Evolutionary conservation across 2,888 invertebrate species (phyloP).

Genomic region (Agrotis clavis): DNA sequence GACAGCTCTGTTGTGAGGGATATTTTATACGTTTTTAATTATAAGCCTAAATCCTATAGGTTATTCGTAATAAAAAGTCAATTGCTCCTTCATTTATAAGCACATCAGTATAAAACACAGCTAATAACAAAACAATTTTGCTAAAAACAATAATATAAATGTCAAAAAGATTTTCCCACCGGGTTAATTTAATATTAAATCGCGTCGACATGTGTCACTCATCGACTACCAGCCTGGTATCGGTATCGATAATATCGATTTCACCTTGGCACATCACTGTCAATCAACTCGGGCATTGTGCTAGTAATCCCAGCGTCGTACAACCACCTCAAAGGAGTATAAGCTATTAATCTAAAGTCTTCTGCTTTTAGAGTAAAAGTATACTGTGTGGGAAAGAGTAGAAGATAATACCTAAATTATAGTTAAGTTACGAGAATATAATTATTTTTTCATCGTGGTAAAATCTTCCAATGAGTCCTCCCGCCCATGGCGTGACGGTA

Average conservation of each 20-base stretch:
- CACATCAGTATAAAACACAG: neutral
- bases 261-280: slow-evolving; percentile 39
- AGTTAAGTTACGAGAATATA: too few species aligned
- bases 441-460: too few species aligned
- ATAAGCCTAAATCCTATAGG: neutral
- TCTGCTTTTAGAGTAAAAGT: too few species aligned
- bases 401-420: too few species aligned
- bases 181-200: slow-evolving; percentile 5
- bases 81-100: neutral
- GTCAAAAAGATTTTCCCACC: neutral
- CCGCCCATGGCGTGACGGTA: too few species aligned
- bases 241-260: slow-evolving; percentile 67
- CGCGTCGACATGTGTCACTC: slow-evolving; percentile 51
- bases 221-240: slow-evolving; percentile 30
- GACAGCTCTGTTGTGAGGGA: neutral
- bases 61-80: neutral
- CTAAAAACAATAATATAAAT: neutral
- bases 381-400: too few species aligned
- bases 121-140: slow-evolving; percentile 1
- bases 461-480: too few species aligned
- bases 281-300: slow-evolving; percentile 5
- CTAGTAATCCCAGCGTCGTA: slow-evolving; percentile 4
- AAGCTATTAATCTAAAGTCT: too few species aligned
- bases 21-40: neutral
- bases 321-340: neutral